phyloP scores from a whole-genome alignment of 1,140 invertebrate species.

The Drosophila sechellia region DNA sequence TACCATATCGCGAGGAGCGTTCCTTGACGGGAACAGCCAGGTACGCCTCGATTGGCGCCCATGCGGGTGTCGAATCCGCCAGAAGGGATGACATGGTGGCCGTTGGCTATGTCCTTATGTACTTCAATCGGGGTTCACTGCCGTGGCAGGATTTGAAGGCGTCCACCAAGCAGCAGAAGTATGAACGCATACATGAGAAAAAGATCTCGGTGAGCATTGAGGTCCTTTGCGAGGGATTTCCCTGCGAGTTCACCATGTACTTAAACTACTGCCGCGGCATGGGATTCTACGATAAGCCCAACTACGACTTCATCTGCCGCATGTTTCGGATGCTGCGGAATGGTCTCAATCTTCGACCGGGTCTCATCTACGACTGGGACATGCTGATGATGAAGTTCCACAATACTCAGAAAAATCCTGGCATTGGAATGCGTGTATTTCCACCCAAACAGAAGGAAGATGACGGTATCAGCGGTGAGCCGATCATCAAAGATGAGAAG shows the following conservation, averaged over 20 bases:
- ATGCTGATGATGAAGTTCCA: conserved; percentile 96
- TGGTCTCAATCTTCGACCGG: conserved; percentile 92
- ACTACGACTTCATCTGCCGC: conserved; percentile 96
- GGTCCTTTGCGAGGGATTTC: conserved; percentile 95
- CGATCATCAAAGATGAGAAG: conserved; percentile 43
- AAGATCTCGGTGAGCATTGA: conserved; percentile 98
- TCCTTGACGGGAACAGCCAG: conserved; percentile 97
- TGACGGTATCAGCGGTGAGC: conserved; percentile 37
- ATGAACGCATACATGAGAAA: conserved; percentile 98
- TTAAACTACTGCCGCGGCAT: conserved; percentile 97
- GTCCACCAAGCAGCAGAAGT: conserved; percentile 97
- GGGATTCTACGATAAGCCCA: conserved; percentile 96
- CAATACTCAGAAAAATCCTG: conserved; percentile 49
- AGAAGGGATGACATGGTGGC: conserved; percentile 98
- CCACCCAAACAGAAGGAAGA: conserved; percentile 16
- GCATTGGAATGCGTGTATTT: background rate
- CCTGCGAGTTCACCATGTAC: conserved; percentile 98
- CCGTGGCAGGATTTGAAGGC: conserved; percentile 98
- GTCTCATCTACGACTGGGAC: conserved; percentile 99
- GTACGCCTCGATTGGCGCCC: conserved; percentile 97
- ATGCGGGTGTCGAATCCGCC: conserved; percentile 95
- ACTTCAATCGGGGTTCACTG: conserved; percentile 95
- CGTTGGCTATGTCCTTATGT: conserved; percentile 97
- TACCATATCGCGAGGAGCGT: conserved; percentile 97
- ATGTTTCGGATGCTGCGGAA: conserved; percentile 95